These are phyloP conservation scores for Germaria angustata DNA, from an alignment of 2,888 invertebrate genomes.

Conservation along the genomic window DNA sequence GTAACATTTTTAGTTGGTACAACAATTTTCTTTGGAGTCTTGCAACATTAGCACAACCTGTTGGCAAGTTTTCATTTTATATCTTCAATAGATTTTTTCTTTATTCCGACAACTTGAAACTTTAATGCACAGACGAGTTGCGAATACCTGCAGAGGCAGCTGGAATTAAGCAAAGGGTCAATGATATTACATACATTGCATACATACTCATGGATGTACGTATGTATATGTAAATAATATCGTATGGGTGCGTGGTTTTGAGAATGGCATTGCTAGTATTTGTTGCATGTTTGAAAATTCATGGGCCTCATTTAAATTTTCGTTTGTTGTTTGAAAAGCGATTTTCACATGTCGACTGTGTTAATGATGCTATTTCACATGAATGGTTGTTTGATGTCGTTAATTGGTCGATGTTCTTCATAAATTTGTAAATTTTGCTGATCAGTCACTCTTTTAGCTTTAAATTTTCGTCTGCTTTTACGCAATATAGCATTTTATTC, in stretches of 20 bases:
- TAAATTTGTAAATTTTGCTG: constrained; percentile 41
- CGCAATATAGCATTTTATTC: neutral
- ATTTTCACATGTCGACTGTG: neutral
- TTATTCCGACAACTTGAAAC: neutral
- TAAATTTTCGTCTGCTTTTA: constrained; percentile 25
- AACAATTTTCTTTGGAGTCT: constrained; percentile 43
- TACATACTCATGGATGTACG: neutral
- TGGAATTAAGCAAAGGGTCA: neutral
- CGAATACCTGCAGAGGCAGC: neutral
- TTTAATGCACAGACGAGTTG: neutral
- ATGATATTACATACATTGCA: neutral
- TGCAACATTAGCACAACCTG: constrained; percentile 57
- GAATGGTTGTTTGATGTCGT: neutral
- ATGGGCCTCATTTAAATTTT: constrained; percentile 48
- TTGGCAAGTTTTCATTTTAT: constrained; percentile 44
- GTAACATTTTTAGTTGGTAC: constrained; percentile 11
- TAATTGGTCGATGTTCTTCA: constrained; percentile 22
- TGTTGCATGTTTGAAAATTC: constrained; percentile 37
- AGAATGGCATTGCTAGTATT: neutral
- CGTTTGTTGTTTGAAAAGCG: constrained; percentile 44
- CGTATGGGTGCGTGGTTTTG: neutral
- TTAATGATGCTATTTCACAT: neutral
- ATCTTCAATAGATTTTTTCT: constrained; percentile 22
- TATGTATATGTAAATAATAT: neutral
- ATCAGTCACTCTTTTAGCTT: constrained; percentile 6